A percentile compares a stretch with the other conserved stretches of the same genome.
phyloP scores from a whole-genome alignment of 2,113 vertebrate species.

The Calonectris borealis region DNA sequence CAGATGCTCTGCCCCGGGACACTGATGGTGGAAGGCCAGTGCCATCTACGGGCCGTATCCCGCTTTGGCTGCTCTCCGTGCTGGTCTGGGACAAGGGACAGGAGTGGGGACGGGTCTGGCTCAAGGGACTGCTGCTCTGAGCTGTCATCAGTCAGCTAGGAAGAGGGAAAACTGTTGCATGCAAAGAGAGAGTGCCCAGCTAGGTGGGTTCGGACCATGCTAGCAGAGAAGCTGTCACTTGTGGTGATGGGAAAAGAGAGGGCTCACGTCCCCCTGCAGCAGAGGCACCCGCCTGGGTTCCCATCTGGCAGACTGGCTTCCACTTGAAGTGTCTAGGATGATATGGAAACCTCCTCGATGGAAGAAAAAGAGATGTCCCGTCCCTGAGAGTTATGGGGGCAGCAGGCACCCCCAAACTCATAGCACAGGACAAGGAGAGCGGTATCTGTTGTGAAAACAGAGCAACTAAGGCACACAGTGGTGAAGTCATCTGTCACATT shows the following conservation, averaged over 20 bases:
- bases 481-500: neutral
- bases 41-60: constrained; percentile 18
- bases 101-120: neutral
- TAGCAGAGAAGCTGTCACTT: neutral
- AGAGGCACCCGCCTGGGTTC: too few species aligned
- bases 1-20: neutral
- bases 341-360: fast-evolving
- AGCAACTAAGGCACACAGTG: neutral
- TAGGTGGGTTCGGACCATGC: neutral
- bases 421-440: neutral
- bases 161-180: neutral
- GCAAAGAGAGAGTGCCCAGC: neutral
- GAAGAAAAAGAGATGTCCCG: neutral
- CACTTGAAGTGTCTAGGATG: fast-evolving
- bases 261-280: neutral
- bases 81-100: neutral
- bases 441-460: fast-evolving
- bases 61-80: neutral
- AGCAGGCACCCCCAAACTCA: neutral
- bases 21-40: neutral
- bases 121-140: neutral
- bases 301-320: neutral
- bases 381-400: neutral
- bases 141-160: neutral
- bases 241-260: neutral